A percentile compares a stretch with the other conserved stretches of the same genome.
Evolutionary conservation across 2,888 invertebrate genomes (phyloP).

Genomic region (Griposia aprilina): DNA sequence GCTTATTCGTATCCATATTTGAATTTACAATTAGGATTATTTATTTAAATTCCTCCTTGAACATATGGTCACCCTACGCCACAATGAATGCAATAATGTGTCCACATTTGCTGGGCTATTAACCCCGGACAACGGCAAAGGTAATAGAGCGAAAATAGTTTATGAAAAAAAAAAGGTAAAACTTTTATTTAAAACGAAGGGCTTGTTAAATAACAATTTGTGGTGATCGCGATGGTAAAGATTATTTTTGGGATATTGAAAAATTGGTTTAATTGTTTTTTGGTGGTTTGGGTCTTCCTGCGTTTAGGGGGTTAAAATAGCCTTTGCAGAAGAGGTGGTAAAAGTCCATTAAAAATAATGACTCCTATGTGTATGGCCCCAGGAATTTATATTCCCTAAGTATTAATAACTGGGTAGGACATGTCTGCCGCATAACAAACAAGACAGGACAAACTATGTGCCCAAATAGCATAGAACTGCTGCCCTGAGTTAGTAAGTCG

Average conservation of each 20-base stretch:
- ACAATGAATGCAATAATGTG: constrained; percentile 73
- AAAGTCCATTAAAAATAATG: not conserved
- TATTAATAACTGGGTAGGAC: not conserved
- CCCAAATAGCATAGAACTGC: not conserved
- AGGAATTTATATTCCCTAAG: not conserved
- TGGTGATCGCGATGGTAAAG: constrained; percentile 46
- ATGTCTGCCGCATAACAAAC: not conserved
- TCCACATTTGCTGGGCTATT: constrained; percentile 84
- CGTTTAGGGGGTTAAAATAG: not conserved
- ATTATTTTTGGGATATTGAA: constrained; percentile 51
- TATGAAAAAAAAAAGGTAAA: constrained; percentile 54
- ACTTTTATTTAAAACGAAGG: constrained; percentile 50
- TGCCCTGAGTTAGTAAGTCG: not conserved
- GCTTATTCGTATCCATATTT: constrained; percentile 45
- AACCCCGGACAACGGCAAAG: constrained; percentile 75
- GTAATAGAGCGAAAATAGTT: constrained; percentile 74
- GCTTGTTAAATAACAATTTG: constrained; percentile 67
- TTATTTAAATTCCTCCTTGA: constrained; percentile 40
- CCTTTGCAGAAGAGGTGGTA: not conserved
- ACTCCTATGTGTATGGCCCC: not conserved
- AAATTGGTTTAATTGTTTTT: constrained; percentile 53
- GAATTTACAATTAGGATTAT: constrained; percentile 56
- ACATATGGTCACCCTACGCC: constrained; percentile 75
- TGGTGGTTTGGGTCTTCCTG: constrained; percentile 30
- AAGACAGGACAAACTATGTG: not conserved